Evolutionary conservation across 2,113 vertebrate genomes (phyloP), one percentile per base, ranked within the genome.

Genomic region (Anhinga rufa): DNA sequence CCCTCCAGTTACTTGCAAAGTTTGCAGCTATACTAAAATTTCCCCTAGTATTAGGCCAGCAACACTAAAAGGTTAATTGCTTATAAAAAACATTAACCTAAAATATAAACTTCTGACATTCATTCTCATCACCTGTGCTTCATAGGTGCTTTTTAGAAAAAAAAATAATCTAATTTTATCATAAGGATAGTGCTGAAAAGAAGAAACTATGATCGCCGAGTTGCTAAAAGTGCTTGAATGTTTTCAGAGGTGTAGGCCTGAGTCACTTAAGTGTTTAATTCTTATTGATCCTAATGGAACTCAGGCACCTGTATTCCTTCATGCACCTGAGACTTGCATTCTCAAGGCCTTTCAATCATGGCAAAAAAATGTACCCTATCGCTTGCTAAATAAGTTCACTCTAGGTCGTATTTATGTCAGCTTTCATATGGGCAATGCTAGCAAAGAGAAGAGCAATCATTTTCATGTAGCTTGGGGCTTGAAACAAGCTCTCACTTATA

Each of bases 401-500:
- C 71, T 81, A n/a, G 64, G 80, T 94, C 40, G 1, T 79, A 93
- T 86, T 94, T 88, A 84, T 95, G 90, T 93, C 95, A 93, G 76
- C 61, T 91, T 93, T 94, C 93, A 88, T 81, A 92, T 14, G 28
- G 92, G 83, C 87, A 86, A 75, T 16, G 46, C 61, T 66, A 79
- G 88, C 61, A 88, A 95, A 92, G 74, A 86, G 83, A 95, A 68
- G 57, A 87, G 72, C 72, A 91, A 94, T 92, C 92, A 91, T 93
- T 96, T 89, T 92, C 86, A 52, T 9, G 52, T 93, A 93, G 95
- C 96, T 93, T 48, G 86, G 61, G 93, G 92, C 92, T 83, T 92
- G 48, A 91, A 96, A 86, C 88, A 89, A 96, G 54, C 77, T 94
- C 92, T 93, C 78, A 95, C 81, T 95, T 95, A 93, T n/a, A 95